Evolutionary conservation across 2,888 invertebrate genomes (phyloP), one percentile per base, ranked within the genome.

Genomic region (Sinohyriopsis cumingii): DNA sequence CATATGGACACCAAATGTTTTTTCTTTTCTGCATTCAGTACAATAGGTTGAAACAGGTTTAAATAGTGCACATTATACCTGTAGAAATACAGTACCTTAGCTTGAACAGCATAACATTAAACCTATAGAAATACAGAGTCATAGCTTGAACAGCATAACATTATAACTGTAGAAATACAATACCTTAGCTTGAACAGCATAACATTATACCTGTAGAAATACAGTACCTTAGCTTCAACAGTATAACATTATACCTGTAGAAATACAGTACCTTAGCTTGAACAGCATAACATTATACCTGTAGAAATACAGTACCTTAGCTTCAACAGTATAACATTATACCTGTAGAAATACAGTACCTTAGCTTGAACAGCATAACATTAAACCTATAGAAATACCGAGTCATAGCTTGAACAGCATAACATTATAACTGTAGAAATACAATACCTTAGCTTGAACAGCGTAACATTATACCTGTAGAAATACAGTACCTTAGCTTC

Each of bases 321-420:
- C 98, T 91, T 99, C 99, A 0, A 98, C 97, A 25, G 99, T 98
- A 90, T 98, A 99, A 4, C 28, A 28, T 28, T 28, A 28, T 28
- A 5, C 28, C 28, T 28, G 59, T 20, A 22, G 25, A 61, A 61
- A 24, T 55, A 22, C 71, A 75, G 56, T 72, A 91, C 91, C 88
- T 96, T 96, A 22, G 97, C 98, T 91, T 99, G 99, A 0, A 98
- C 97, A 25, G 98, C 98, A 90, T 98, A 99, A 4, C 28, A 28
- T 28, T 28, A 5, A 5, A 28, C 28, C 28, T 28, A 59, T 20
- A 9, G 18, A 61, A 61, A 24, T 55, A 22, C 71, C 74, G 57
- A 72, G 91, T 91, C 88, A 96, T 96, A 22, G 97, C 98, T 91
- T 99, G 99, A 0, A 98, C 97, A 25, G 99, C 98, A 90, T 98